These are phyloP conservation scores for Merluccius polli DNA, from an alignment of 2,797 vertebrate genomes.

Conservation along the genomic window DNA sequence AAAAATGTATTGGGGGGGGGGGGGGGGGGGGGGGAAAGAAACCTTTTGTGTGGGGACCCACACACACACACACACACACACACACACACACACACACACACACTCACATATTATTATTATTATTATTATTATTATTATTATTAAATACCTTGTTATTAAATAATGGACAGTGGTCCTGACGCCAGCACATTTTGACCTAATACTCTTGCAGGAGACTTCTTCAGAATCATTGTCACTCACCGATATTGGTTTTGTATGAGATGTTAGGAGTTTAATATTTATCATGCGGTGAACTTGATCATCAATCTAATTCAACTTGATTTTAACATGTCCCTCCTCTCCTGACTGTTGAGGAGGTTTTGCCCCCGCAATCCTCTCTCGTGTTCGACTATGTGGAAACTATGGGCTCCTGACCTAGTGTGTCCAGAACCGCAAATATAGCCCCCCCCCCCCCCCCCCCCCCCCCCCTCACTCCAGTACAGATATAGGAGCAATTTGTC, in stretches of 20 bases:
- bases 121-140: background rate
- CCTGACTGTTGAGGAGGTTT: background rate
- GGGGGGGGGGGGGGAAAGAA: too few species aligned
- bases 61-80: background rate
- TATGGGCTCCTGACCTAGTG: background rate
- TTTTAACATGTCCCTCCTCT: background rate
- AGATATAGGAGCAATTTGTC: constrained; percentile 2
- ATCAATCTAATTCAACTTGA: background rate
- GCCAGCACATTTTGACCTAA: background rate
- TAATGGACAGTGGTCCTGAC: background rate
- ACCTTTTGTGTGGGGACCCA: background rate
- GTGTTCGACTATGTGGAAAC: background rate
- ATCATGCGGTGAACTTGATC: background rate
- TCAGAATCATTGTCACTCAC: background rate
- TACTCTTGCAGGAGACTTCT: background rate
- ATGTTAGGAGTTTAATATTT: background rate
- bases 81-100: background rate
- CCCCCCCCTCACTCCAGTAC: background rate
- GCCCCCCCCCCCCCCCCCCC: too few species aligned
- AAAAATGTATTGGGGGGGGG: background rate
- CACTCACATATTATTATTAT: too few species aligned
- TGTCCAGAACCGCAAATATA: background rate
- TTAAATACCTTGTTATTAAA: background rate
- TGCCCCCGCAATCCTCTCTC: background rate
- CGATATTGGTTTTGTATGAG: background rate